Evolutionary conservation across 1,140 invertebrate genomes (phyloP).

Genomic region (Branchinecta lindahli): DNA sequence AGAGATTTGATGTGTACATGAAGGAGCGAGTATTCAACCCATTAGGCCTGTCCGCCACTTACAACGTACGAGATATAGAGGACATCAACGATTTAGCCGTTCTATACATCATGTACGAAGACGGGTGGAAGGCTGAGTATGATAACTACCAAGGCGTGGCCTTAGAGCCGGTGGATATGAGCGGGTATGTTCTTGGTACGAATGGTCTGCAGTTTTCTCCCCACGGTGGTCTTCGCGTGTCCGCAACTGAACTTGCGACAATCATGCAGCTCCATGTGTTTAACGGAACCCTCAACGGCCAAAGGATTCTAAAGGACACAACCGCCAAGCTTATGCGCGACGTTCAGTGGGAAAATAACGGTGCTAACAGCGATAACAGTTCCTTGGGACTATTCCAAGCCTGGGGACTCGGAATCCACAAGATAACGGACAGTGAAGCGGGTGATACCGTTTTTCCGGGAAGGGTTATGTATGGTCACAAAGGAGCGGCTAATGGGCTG

Average conservation of each 20-base stretch:
- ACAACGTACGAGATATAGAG: not conserved
- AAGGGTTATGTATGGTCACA: not conserved
- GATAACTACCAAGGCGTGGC: constrained; percentile 4
- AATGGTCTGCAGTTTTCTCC: constrained; percentile 2
- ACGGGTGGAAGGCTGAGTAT: not conserved
- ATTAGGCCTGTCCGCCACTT: not conserved
- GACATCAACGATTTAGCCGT: not conserved
- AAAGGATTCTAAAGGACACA: too few species aligned
- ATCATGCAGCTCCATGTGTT: too few species aligned
- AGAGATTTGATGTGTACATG: not conserved
- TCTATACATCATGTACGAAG: not conserved
- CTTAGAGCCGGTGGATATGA: not conserved
- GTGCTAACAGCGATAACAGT: not conserved
- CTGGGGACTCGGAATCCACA: not conserved
- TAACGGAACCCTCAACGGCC: too few species aligned
- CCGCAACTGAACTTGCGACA: too few species aligned
- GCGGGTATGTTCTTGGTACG: not conserved
- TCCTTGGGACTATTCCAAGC: not conserved
- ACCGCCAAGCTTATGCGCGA: too few species aligned
- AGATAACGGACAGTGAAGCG: not conserved
- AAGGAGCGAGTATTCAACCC: not conserved
- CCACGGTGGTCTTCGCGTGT: too few species aligned
- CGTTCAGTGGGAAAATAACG: too few species aligned
- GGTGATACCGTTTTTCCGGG: not conserved
- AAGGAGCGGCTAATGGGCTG: not conserved